A percentile compares a stretch with the other conserved stretches of the same genome.
phyloP scores from a whole-genome alignment of 23 tunicate genomes.

The Ciona savignyi region DNA sequence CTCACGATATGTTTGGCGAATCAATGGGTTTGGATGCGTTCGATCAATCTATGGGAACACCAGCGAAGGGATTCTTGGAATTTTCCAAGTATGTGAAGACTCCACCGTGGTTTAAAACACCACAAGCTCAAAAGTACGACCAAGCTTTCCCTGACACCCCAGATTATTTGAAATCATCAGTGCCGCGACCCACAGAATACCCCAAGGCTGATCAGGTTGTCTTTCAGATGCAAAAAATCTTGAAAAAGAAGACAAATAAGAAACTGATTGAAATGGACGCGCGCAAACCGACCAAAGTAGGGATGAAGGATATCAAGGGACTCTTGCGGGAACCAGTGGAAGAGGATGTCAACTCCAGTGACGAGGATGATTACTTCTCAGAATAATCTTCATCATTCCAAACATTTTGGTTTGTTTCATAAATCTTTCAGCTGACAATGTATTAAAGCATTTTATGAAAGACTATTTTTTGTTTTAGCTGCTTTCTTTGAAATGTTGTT shows the following conservation, averaged over 20 bases:
- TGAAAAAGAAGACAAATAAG: too few species aligned
- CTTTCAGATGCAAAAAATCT: not conserved
- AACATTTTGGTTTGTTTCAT: too few species aligned
- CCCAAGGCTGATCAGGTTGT: not conserved
- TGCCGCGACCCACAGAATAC: not conserved
- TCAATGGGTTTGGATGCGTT: not conserved
- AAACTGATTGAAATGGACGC: not conserved
- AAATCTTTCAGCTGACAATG: too few species aligned
- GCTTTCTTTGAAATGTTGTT: too few species aligned
- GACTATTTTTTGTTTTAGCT: too few species aligned
- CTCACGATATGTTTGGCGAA: not conserved
- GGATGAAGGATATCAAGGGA: not conserved
- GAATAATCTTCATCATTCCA: not conserved
- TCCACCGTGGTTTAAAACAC: not conserved
- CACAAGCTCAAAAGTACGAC: not conserved
- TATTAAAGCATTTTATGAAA: too few species aligned
- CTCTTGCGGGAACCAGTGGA: not conserved
- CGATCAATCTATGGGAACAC: not conserved
- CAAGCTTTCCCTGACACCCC: not conserved
- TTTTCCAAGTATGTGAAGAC: not conserved
- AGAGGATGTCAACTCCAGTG: not conserved
- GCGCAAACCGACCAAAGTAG: not conserved
- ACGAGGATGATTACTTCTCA: not conserved
- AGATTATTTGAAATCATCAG: not conserved
- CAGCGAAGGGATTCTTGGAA: not conserved